Percentiles rank a stretch among this genome's conserved stretches.
Conservation (phyloP, 2,888 invertebrate species). For the Prenolepis imparis region DNA sequence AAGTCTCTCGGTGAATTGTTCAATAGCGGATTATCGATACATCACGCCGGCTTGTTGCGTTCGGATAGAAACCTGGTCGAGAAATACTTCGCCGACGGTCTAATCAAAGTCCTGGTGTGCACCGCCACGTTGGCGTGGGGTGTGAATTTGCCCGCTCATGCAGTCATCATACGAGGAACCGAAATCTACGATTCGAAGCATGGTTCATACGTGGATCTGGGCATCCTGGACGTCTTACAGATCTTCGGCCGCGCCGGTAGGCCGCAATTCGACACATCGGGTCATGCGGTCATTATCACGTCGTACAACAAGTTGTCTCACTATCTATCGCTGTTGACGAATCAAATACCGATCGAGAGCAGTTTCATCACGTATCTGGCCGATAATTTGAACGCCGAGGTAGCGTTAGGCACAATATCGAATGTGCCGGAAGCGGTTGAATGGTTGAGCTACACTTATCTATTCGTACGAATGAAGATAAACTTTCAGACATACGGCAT, state of each 20-base stretch:
- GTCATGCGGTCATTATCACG: slow-evolving; percentile 98
- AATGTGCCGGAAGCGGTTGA: slow-evolving; percentile 98
- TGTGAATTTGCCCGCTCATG: slow-evolving; percentile 99
- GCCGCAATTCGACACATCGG: slow-evolving; percentile 98
- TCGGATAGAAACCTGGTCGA: slow-evolving; percentile 96
- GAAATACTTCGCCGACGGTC: slow-evolving; percentile 95
- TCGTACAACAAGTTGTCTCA: slow-evolving; percentile 96
- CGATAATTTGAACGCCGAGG: slow-evolving; percentile 99
- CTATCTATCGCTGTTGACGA: slow-evolving; percentile 97
- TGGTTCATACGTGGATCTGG: slow-evolving; percentile 97
- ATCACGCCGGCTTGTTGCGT: slow-evolving; percentile 98
- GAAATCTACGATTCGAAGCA: slow-evolving; percentile 98
- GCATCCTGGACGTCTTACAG: slow-evolving; percentile 98
- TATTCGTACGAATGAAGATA: slow-evolving; percentile 96
- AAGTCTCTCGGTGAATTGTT: slow-evolving; percentile 94
- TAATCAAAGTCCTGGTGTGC: slow-evolving; percentile 90
- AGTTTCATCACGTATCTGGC: slow-evolving; percentile 96
- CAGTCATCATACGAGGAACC: slow-evolving; percentile 98
- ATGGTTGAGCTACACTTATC: slow-evolving; percentile 99
- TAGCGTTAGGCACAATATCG: slow-evolving; percentile 96
- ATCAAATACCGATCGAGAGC: slow-evolving; percentile 99
- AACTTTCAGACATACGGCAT: slow-evolving; percentile 94
- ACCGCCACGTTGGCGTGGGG: slow-evolving; percentile 99
- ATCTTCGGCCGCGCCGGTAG: slow-evolving; percentile 99
- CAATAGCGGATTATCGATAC: slow-evolving; percentile 95